Conservation (phyloP, 2,797 vertebrate genomes). For the Discoglossus pictus region DNA sequence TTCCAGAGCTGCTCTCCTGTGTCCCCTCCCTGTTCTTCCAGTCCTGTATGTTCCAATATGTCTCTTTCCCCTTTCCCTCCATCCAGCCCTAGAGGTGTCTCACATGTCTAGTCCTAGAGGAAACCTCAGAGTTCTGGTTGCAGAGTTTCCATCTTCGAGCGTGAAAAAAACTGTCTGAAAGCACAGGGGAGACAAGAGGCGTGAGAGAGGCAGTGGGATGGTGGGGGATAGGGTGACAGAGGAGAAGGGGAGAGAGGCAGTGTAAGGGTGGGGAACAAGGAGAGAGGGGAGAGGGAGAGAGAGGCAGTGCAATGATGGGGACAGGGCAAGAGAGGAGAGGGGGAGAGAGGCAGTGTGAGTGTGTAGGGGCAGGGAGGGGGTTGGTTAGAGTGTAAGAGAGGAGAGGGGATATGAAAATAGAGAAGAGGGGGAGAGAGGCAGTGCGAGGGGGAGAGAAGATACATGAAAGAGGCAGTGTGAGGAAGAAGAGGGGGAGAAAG, state of each 20-base stretch:
- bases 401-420: not conserved
- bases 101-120: slow-evolving; percentile 48
- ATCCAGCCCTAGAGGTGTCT: slow-evolving; percentile 11
- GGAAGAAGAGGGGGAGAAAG: not conserved
- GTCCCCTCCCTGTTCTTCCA: not conserved
- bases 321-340: slow-evolving; percentile 44
- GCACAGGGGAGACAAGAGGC: not conserved
- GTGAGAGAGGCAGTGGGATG: not conserved
- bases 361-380: not conserved
- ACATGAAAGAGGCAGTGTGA: not conserved
- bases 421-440: not conserved
- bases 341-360: slow-evolving; percentile 19
- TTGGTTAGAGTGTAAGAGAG: not conserved
- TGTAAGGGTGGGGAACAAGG: too few species aligned
- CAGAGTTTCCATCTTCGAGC: slow-evolving; percentile 37
- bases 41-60: not conserved
- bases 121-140: slow-evolving; percentile 35
- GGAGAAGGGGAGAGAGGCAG: not conserved
- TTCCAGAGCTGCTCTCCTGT: not conserved
- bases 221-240: not conserved
- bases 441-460: not conserved
- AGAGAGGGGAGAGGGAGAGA: not conserved
- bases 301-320: not conserved
- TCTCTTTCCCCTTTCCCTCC: slow-evolving; percentile 15
- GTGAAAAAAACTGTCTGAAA: slow-evolving; percentile 36